A percentile compares a stretch with the other conserved stretches of the same genome.
Conservation (phyloP, 2,113 vertebrate genomes). For the Rhipidura dahli region DNA sequence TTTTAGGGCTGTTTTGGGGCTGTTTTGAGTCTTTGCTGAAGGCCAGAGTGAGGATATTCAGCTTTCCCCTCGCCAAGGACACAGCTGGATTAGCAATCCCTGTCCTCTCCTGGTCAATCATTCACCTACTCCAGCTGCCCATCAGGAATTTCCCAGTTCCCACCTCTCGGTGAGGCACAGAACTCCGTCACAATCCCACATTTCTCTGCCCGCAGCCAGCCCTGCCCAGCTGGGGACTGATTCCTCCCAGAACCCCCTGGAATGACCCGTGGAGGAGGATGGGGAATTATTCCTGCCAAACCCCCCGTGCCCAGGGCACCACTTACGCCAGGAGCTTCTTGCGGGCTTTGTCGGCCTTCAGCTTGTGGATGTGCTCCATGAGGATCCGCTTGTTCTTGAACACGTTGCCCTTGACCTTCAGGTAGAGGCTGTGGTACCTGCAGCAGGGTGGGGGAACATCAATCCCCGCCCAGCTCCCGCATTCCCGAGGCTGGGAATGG, state of each 20-base stretch:
- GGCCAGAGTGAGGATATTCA: fast-evolving
- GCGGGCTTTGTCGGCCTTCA: slow-evolving; percentile 98
- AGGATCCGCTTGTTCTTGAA: slow-evolving; percentile 99
- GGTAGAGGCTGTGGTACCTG: slow-evolving; percentile 98
- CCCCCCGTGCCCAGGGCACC: not conserved
- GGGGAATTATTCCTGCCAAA: fast-evolving
- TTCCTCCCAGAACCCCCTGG: fast-evolving
- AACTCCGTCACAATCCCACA: fast-evolving
- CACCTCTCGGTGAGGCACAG: fast-evolving
- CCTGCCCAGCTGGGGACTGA: not conserved
- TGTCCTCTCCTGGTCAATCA: not conserved
- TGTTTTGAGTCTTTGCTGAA: fast-evolving
- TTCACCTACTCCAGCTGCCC: not conserved
- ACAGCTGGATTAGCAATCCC: not conserved
- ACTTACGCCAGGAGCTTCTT: slow-evolving; percentile 98
- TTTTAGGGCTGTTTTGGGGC: no score
- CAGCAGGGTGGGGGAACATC: not conserved
- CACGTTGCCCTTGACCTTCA: slow-evolving; percentile 96
- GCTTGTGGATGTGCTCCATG: slow-evolving; percentile 99
- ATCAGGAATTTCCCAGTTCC: not conserved
- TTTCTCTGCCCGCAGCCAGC: not conserved
- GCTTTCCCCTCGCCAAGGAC: no score
- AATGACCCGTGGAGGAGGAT: fast-evolving
- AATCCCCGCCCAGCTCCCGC: not conserved
- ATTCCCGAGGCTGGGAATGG: not conserved